Evolutionary conservation across 2,888 invertebrate genomes (phyloP).

Genomic region (Clitarchus hookeri): DNA sequence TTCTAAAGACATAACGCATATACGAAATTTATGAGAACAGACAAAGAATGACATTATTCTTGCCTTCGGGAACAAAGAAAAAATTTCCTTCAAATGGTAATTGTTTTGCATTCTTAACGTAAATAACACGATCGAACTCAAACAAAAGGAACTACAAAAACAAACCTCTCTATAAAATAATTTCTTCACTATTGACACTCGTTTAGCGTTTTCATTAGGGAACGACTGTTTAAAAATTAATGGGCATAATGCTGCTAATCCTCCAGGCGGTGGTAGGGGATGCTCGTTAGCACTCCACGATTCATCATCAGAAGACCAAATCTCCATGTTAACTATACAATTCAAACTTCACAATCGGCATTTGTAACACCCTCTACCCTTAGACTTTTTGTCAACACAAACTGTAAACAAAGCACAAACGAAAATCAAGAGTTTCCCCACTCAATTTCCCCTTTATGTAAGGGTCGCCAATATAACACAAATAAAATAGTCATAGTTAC

Average conservation of each 20-base stretch:
- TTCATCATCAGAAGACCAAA: slow-evolving; percentile 1
- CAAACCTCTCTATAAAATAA: slow-evolving; percentile 3
- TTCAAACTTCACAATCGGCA: not conserved
- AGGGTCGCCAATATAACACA: not conserved
- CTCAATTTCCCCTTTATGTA: not conserved
- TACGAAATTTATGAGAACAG: no score
- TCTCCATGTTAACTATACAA: not conserved
- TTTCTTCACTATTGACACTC: not conserved
- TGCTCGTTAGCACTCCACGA: not conserved
- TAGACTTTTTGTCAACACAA: not conserved
- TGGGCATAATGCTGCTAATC: not conserved
- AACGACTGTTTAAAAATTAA: not conserved
- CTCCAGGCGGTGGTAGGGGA: not conserved
- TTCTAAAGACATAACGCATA: no score
- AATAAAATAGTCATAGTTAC: no score
- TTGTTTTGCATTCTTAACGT: no score
- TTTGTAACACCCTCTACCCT: not conserved
- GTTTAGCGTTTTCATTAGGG: not conserved
- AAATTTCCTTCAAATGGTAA: no score
- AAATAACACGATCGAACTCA: no score
- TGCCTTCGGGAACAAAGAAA: no score
- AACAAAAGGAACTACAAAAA: not conserved
- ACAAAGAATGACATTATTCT: no score
- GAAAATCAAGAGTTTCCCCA: not conserved
- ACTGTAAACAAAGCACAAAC: not conserved